A percentile compares a stretch with the other conserved stretches of the same genome.
These are phyloP conservation scores for Virgularia gustaviana DNA, from an alignment of 92 coral and sea anemone species.

Conservation along the genomic window DNA sequence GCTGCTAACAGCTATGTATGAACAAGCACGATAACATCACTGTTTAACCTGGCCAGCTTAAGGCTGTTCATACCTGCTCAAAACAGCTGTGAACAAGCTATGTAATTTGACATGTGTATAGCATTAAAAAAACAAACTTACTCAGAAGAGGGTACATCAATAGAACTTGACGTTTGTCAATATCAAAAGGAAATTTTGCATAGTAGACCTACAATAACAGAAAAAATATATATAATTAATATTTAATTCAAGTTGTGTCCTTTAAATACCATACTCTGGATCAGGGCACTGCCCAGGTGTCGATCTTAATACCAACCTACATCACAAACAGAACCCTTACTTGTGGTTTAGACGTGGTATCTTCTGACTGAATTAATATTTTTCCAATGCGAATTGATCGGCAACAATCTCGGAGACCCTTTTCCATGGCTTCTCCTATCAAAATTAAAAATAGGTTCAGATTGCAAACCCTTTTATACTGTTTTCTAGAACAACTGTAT, in stretches of 20 bases:
- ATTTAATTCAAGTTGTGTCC: neutral
- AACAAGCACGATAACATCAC: too few relatives aligned
- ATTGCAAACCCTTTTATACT: too few relatives aligned
- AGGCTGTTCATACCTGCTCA: too few relatives aligned
- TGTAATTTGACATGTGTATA: neutral
- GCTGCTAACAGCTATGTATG: too few relatives aligned
- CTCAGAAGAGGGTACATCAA: slow-evolving; percentile 93
- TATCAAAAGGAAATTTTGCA: slow-evolving; percentile 94
- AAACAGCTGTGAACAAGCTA: too few relatives aligned
- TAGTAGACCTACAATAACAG: slow-evolving; percentile 70
- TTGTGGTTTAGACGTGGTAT: slow-evolving; percentile 63
- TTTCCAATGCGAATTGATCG: slow-evolving; percentile 96
- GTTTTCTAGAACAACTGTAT: too few relatives aligned
- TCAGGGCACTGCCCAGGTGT: neutral
- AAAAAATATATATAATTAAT: neutral
- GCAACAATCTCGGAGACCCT: slow-evolving; percentile 94
- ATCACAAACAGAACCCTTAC: slow-evolving; percentile 31
- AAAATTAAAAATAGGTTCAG: too few relatives aligned
- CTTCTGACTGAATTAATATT: slow-evolving; percentile 79
- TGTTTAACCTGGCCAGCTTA: too few relatives aligned
- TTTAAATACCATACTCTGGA: too few relatives aligned
- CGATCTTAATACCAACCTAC: neutral
- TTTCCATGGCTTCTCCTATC: slow-evolving; percentile 98
- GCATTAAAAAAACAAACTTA: slow-evolving; percentile 41
- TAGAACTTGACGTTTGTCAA: slow-evolving; percentile 79